Evolutionary conservation across 2,113 vertebrate species (phyloP), one percentile per base, ranked within the genome.

Genomic region (Halcyon malimbica): DNA sequence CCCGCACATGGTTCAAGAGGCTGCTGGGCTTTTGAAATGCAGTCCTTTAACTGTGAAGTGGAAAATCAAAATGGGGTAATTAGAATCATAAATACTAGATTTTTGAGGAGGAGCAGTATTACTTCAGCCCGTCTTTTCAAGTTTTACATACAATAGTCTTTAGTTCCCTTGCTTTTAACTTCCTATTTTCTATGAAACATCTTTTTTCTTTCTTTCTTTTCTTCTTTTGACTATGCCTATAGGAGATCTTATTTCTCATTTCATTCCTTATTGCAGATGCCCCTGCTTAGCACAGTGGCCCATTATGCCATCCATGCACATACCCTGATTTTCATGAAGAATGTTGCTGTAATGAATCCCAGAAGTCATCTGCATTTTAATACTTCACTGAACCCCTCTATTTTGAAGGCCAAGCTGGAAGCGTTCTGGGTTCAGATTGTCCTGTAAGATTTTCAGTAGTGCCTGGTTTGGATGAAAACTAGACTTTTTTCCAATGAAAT

Each of bases 1-100:
- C 90, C 93, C 87, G 94, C 92, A 65, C 95, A 59, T 68, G 86
- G 91, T 94, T 96, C 95, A 91, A 81, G 94, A 90, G 92, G 84
- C 87, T 96, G 82, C 89, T 95, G 91, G 83, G 86, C 94, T 80
- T 95, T 93, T 93, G 83, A 94, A 93, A 91, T 81, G 54, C 88
- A 91, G 64, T 33, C 79, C 68, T 94, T 89, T 83, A 93, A 85
- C 80, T 96, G 70, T 63, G 83, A 76, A 93, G 92, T 91, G 77
- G 79, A 95, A 88, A 95, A 94, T 68, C 56, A 94, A 96, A 93
- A 85, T 62, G 75, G 70, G 42, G n/a, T 91, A 81, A 88, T 91
- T 91, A 90, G 89, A 94, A 91, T 93, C 65, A 91, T 77, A 93
- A 94, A 83, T 88, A 50, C 2, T 7, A 83, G 74, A 86, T 93